phyloP scores from a whole-genome alignment of 1,140 invertebrate species.

The Goniozus legneri region DNA sequence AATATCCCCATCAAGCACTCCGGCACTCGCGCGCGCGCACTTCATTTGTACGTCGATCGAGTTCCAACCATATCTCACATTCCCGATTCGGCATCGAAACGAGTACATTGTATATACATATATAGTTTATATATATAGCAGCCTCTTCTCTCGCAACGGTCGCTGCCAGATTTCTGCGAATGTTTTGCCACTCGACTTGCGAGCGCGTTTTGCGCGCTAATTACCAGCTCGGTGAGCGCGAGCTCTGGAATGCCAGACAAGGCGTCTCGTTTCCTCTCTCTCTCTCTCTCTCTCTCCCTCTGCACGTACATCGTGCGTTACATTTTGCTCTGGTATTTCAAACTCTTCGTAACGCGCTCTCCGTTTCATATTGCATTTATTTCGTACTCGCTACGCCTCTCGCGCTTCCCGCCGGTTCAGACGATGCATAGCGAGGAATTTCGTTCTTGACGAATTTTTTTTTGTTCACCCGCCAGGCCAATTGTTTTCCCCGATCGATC shows the following conservation, averaged over 20 bases:
- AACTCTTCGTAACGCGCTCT: too few relatives aligned
- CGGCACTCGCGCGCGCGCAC: slow-evolving; percentile 42
- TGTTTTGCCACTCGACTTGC: slow-evolving; percentile 28
- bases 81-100: slow-evolving; percentile 31
- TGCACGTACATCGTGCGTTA: slow-evolving; percentile 7
- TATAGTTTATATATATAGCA: too few relatives aligned
- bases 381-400: too few relatives aligned
- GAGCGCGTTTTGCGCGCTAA: slow-evolving; percentile 13
- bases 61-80: slow-evolving; percentile 47
- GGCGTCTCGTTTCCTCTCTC: slow-evolving; percentile 1
- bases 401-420: too few relatives aligned
- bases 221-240: background rate
- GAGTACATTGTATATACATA: too few relatives aligned
- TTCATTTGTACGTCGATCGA: slow-evolving; percentile 43
- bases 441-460: too few relatives aligned
- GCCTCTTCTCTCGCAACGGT: slow-evolving; percentile 21
- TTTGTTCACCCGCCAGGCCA: too few relatives aligned
- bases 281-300: slow-evolving; percentile 21
- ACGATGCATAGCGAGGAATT: too few relatives aligned
- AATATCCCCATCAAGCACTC: slow-evolving; percentile 41
- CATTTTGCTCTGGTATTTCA: slow-evolving; percentile 7
- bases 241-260: too few relatives aligned
- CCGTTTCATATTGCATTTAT: too few relatives aligned
- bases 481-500: too few relatives aligned
- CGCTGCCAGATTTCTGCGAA: slow-evolving; percentile 33